These are phyloP conservation scores for Mellilla xanthometata DNA, from an alignment of 2,888 invertebrate genomes.

Conservation along the genomic window DNA sequence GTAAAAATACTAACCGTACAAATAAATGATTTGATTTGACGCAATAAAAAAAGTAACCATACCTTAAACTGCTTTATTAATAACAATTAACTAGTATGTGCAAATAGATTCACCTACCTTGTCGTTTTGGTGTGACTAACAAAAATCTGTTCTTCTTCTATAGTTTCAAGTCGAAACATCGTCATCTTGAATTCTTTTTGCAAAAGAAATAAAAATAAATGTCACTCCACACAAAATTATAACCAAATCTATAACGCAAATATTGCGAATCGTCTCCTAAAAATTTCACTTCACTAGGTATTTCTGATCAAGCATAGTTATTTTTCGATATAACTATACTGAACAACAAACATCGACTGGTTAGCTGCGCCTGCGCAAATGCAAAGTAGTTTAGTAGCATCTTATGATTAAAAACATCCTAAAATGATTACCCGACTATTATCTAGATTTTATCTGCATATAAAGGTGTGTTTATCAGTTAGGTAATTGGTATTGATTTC, in stretches of 20 bases:
- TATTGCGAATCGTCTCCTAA: neutral
- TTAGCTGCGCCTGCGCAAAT: neutral
- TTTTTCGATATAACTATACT: slow-evolving; percentile 6
- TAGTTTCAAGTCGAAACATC: slow-evolving; percentile 17
- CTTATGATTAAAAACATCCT: slow-evolving; percentile 10
- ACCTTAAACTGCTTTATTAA: too few species aligned
- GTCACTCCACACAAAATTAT: neutral
- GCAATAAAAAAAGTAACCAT: too few species aligned
- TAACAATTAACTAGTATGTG: too few species aligned
- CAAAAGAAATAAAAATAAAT: too few species aligned
- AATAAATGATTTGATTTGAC: too few species aligned
- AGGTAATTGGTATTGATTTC: slow-evolving; percentile 7
- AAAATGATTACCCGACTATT: slow-evolving; percentile 8
- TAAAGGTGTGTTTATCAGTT: slow-evolving; percentile 3
- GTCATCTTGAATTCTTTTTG: too few species aligned
- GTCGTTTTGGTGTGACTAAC: slow-evolving; percentile 6
- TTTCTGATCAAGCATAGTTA: slow-evolving; percentile 7
- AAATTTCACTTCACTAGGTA: neutral
- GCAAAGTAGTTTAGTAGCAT: neutral
- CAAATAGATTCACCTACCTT: slow-evolving; percentile 9
- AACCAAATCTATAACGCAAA: too few species aligned
- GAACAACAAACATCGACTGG: slow-evolving; percentile 8
- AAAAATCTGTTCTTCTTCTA: slow-evolving; percentile 9
- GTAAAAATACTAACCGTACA: too few species aligned
- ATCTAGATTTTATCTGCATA: slow-evolving; percentile 1